Conservation (phyloP, 1,140 invertebrate genomes). For the Trichoplusia ni region DNA sequence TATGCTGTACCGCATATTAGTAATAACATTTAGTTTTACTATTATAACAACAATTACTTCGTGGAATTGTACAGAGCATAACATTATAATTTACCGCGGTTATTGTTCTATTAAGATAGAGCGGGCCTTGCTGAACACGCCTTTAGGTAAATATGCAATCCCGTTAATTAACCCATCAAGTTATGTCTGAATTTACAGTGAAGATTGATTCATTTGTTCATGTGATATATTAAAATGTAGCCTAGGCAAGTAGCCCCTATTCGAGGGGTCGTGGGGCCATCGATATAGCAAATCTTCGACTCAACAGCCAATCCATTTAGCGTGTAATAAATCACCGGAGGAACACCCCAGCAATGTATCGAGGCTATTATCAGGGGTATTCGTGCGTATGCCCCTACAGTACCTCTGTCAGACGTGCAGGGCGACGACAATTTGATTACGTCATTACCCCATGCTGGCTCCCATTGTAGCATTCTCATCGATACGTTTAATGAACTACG, state of each 20-base stretch:
- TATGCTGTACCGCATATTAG: not conserved
- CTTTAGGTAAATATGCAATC: no score
- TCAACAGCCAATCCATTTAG: slow-evolving; percentile 60
- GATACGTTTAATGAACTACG: slow-evolving; percentile 33
- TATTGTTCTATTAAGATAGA: not conserved
- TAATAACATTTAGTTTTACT: slow-evolving; percentile 8
- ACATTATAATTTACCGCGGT: not conserved
- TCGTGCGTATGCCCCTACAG: slow-evolving; percentile 57
- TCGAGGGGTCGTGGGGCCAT: not conserved
- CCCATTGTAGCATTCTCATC: slow-evolving; percentile 34
- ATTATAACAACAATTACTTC: not conserved
- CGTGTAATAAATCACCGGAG: slow-evolving; percentile 69
- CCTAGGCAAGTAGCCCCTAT: not conserved
- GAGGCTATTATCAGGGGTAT: slow-evolving; percentile 62
- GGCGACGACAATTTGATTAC: slow-evolving; percentile 62
- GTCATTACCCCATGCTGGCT: slow-evolving; percentile 50
- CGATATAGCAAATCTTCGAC: slow-evolving; percentile 44
- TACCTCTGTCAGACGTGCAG: slow-evolving; percentile 45
- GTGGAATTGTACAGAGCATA: not conserved
- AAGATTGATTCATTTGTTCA: no score
- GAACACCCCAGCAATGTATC: slow-evolving; percentile 50
- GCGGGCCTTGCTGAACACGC: no score
- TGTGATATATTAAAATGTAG: no score
- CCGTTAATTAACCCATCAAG: no score
- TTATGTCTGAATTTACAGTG: no score